Base-by-base conservation (phyloP, 2,888 invertebrate species). In the Thereva unica region DNA sequence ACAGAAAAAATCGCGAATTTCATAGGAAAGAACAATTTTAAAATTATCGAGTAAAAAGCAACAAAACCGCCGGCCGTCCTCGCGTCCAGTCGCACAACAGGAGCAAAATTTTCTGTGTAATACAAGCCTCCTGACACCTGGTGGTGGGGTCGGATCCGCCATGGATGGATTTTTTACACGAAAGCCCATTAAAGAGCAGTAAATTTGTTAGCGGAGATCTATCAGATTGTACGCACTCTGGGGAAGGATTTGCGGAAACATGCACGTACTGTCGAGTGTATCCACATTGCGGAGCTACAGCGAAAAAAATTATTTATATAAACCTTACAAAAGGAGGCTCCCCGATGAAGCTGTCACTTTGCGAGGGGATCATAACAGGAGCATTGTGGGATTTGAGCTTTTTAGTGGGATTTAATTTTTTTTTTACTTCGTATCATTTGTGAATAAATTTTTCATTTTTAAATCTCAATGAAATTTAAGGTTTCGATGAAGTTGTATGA, bases 81-180 rank as follows among this genome's bases (percentile, higher is more conserved):
- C 23, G 23, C 23, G 23, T 23, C 23, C 23, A 23, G 23, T 23
- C 23, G n/a, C 23, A 23, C 49, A 10, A 40, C 47, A 49, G 12
- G 47, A 59, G 59, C 40, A 59, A 59, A 59, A n/a, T n/a, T 47
- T 59, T 47, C 38, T 44, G 37, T 59, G 59, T 59, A 47, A 34
- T 37, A 47, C 59, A 59, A 59, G 59, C 40, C 59, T 59, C 49
- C 49, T 49, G 23, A 59, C 59, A 59, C 59, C 59, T 59, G 49
- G 37, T 59, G 49, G 37, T 37, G 8, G 42, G 41, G 12, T 45
- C 12, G 59, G 59, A 49, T 23, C 23, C 49, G 45, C 59, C 45
- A 59, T 59, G 49, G 59, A 59, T 59, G 59, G 47, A 59, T 47
- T 59, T 59, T 59, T 59, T 59, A 59, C 59, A 59, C 59, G 59